phyloP scores from a whole-genome alignment of 2,888 invertebrate genomes.

The Aspidiotus rigidus region DNA sequence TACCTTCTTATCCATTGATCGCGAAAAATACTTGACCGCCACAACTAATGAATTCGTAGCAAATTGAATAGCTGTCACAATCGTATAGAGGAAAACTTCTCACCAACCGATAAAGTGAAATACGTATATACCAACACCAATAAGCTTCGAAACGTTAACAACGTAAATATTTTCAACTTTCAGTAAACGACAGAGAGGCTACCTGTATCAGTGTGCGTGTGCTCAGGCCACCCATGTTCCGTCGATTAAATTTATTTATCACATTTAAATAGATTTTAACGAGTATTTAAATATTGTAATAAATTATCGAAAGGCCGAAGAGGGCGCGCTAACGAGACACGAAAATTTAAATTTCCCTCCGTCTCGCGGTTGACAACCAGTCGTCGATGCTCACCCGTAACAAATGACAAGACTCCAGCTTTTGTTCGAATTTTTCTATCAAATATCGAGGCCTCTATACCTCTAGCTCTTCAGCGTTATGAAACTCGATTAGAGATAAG shows the following conservation, averaged over 20 bases:
- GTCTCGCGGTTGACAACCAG: no score
- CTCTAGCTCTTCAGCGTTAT: no score
- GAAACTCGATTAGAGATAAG: not conserved
- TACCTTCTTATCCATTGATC: no score
- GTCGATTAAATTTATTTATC: constrained; percentile 12
- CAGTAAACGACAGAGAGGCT: not conserved
- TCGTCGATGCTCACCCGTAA: not conserved
- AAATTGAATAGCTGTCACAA: not conserved
- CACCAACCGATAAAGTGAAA: no score
- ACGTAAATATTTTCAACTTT: not conserved
- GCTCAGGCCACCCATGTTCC: constrained; percentile 11
- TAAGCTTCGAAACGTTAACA: no score
- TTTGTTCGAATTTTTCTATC: not conserved
- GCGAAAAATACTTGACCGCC: no score
- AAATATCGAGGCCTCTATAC: not conserved
- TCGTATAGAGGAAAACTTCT: not conserved
- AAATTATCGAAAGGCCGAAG: constrained; percentile 7
- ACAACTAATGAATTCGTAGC: not conserved
- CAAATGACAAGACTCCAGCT: not conserved
- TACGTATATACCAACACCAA: no score
- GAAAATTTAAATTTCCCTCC: not conserved
- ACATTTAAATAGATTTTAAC: constrained; percentile 5
- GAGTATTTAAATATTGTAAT: constrained; percentile 15
- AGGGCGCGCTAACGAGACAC: constrained; percentile 11
- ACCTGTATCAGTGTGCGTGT: not conserved